Conservation (phyloP, 2,113 vertebrate species). For the Cochlearius cochlearius region DNA sequence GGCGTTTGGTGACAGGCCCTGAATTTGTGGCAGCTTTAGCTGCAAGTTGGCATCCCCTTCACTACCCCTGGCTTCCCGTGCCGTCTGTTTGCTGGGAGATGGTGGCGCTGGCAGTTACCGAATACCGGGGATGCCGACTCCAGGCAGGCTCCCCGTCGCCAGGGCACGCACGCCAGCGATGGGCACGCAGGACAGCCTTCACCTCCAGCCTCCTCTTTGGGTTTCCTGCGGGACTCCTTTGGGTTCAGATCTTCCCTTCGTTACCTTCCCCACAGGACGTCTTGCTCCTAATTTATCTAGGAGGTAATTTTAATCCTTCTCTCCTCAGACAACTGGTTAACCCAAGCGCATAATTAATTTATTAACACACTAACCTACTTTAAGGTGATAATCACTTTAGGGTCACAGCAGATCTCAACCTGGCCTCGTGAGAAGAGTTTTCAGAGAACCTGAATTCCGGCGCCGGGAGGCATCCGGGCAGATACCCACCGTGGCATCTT, state of each 20-base stretch:
- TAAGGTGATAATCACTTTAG: constrained; percentile 20
- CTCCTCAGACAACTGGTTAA: constrained; percentile 48
- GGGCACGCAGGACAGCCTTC: background rate
- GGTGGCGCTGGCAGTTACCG: background rate
- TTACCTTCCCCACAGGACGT: background rate
- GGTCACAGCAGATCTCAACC: constrained; percentile 27
- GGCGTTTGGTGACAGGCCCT: background rate
- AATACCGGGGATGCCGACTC: rapidly evolving
- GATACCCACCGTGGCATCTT: rapidly evolving
- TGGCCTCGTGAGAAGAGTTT: background rate
- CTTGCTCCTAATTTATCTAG: constrained; percentile 29
- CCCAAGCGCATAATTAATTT: constrained; percentile 44
- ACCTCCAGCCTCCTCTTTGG: background rate
- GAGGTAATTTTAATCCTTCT: constrained; percentile 56
- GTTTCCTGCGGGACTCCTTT: background rate
- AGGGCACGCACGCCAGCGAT: rapidly evolving
- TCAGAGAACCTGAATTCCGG: background rate
- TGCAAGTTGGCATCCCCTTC: background rate
- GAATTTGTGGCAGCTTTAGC: background rate
- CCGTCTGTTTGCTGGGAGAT: background rate
- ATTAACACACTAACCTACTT: constrained; percentile 68
- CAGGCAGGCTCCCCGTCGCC: background rate
- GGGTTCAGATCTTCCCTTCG: background rate
- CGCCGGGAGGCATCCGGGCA: rapidly evolving
- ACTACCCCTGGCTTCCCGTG: rapidly evolving